Conservation (phyloP, 1,140 invertebrate species). For the Berghia stephanieae region DNA sequence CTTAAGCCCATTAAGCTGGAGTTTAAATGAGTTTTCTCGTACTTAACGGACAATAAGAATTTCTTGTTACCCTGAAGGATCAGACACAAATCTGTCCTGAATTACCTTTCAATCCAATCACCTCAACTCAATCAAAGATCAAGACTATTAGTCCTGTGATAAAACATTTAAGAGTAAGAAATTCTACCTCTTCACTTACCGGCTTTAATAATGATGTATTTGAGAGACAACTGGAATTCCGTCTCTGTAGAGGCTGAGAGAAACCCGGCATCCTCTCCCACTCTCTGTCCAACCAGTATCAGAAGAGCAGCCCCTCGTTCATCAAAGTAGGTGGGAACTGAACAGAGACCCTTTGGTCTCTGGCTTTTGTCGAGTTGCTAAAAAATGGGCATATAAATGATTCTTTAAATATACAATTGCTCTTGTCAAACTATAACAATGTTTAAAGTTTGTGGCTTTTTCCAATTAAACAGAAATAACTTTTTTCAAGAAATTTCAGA, state of each 20-base stretch:
- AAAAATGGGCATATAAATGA: neutral
- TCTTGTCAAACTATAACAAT: too few relatives aligned
- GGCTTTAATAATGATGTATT: slow-evolving; percentile 46
- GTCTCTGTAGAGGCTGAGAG: slow-evolving; percentile 39
- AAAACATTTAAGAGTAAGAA: too few relatives aligned
- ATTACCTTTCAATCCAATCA: too few relatives aligned
- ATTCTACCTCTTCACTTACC: slow-evolving; percentile 40
- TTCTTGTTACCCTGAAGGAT: too few relatives aligned
- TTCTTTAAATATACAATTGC: neutral
- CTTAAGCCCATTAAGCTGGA: too few relatives aligned
- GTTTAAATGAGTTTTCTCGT: too few relatives aligned
- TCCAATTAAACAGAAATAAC: too few relatives aligned
- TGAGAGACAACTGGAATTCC: slow-evolving; percentile 44
- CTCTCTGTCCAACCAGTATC: slow-evolving; percentile 45
- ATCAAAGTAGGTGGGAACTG: slow-evolving; percentile 32
- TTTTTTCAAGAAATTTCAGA: neutral
- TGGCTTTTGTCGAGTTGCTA: slow-evolving; percentile 51
- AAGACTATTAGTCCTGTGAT: too few relatives aligned
- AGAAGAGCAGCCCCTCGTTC: slow-evolving; percentile 42
- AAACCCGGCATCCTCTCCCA: slow-evolving; percentile 41
- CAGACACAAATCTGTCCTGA: too few relatives aligned
- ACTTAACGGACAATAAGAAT: too few relatives aligned
- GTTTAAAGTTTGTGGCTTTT: too few relatives aligned
- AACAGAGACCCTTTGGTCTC: slow-evolving; percentile 53
- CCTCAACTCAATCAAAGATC: too few relatives aligned